These are phyloP conservation scores for Platygyra sinensis DNA, from an alignment of 64 coral and sea anemone species.

Conservation along the genomic window DNA sequence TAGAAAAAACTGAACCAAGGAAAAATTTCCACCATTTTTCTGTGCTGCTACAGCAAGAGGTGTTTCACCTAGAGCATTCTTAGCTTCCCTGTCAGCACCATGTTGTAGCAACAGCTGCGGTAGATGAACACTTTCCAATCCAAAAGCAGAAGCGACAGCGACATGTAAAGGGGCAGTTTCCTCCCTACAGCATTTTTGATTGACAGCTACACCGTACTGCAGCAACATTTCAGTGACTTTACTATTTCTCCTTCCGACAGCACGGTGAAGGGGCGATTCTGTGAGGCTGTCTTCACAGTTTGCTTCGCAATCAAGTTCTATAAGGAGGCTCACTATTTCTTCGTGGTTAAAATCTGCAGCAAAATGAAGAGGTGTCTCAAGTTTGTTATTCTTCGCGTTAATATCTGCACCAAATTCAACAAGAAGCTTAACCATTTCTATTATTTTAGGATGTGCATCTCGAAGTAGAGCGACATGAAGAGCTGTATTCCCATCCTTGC, in stretches of 20 bases:
- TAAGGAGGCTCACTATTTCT: not conserved
- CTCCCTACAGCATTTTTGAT: not conserved
- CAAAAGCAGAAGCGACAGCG: not conserved
- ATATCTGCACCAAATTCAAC: conserved; percentile 8
- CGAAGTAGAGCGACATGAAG: not conserved
- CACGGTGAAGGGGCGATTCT: not conserved
- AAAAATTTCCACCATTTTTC: too few relatives aligned
- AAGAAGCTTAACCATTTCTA: conserved; percentile 24
- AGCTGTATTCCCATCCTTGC: not conserved
- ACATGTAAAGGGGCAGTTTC: not conserved
- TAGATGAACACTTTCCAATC: not conserved
- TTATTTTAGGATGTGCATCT: not conserved
- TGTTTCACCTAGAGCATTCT: not conserved
- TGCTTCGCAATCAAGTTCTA: not conserved
- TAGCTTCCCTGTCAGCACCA: not conserved
- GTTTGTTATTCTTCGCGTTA: not conserved
- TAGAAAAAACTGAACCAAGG: not conserved
- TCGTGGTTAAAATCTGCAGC: not conserved
- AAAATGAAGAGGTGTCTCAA: not conserved
- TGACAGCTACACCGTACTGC: not conserved
- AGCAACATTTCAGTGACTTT: conserved; percentile 22
- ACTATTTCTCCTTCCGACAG: not conserved
- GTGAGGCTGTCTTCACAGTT: not conserved
- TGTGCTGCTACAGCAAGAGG: not conserved
- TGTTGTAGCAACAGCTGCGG: not conserved